These are phyloP conservation scores for Charadrius vociferus DNA, from an alignment of 2,113 vertebrate genomes.

Conservation along the genomic window DNA sequence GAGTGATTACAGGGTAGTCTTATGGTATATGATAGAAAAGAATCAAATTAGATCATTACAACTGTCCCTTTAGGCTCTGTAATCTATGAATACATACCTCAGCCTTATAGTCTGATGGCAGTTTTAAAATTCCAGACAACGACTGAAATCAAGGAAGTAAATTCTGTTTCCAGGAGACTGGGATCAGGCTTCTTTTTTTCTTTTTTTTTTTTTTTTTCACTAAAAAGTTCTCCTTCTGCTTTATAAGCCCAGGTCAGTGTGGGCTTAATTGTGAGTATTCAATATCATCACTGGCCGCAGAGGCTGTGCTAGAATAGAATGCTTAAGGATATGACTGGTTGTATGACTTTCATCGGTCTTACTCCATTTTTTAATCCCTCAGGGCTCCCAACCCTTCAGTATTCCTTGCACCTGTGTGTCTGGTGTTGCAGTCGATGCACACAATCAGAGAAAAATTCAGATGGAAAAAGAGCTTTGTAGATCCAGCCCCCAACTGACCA, in stretches of 20 bases:
- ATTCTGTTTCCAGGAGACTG: neutral
- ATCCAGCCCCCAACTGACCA: neutral
- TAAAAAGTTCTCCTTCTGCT: neutral
- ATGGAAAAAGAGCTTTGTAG: neutral
- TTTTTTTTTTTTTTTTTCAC: neutral
- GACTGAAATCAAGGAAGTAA: neutral
- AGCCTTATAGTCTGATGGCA: neutral
- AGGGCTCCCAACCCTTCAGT: neutral
- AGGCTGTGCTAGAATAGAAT: fast-evolving
- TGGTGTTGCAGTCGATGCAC: neutral
- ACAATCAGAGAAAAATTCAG: neutral
- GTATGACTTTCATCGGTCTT: neutral
- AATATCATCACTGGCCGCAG: neutral
- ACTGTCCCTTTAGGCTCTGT: neutral
- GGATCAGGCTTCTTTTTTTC: neutral
- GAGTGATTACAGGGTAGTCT: neutral
- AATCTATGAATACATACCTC: neutral
- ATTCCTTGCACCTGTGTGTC: neutral
- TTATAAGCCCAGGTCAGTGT: neutral
- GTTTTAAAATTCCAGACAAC: neutral
- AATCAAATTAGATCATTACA: neutral
- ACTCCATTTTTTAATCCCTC: neutral
- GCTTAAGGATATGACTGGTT: neutral
- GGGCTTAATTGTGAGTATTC: neutral
- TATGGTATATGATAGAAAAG: neutral